phyloP scores from a whole-genome alignment of 2,888 invertebrate genomes.

The Augochlorella aurata region DNA sequence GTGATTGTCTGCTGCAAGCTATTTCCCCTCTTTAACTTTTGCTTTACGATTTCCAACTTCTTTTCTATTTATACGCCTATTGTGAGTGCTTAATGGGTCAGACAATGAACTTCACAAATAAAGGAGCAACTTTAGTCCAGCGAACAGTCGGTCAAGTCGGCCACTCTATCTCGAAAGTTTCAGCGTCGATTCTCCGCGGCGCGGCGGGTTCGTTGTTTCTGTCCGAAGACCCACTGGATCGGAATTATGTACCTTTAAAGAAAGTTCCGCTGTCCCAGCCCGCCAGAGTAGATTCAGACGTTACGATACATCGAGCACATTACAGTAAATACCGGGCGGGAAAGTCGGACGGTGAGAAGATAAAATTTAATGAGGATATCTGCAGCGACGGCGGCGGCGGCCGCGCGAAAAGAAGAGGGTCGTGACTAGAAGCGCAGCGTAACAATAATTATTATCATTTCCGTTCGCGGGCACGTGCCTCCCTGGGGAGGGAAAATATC shows the following conservation, averaged over 20 bases:
- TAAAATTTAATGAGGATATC: constrained; percentile 27
- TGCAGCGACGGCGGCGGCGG: not conserved
- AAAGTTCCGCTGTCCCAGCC: not conserved
- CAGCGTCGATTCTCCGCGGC: not conserved
- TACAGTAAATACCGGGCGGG: constrained; percentile 9
- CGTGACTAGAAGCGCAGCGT: not conserved
- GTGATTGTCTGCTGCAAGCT: too few species aligned
- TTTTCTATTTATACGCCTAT: not conserved
- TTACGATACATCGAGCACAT: constrained; percentile 1
- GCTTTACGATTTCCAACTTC: too few species aligned
- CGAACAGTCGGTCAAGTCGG: not conserved
- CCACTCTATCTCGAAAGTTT: not conserved
- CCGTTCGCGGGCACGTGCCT: not conserved
- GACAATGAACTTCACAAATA: not conserved
- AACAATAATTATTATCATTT: constrained; percentile 10
- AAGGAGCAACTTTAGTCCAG: not conserved
- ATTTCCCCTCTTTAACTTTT: too few species aligned
- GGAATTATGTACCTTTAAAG: not conserved
- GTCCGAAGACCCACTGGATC: not conserved
- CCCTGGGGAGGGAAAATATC: constrained; percentile 1
- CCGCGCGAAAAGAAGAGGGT: not conserved
- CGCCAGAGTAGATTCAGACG: not conserved
- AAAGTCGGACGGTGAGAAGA: constrained; percentile 10
- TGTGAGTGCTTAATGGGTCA: not conserved
- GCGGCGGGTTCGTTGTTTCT: not conserved